Evolutionary conservation across 2,113 vertebrate genomes (phyloP).

Genomic region (Leptodactylus fuscus): DNA sequence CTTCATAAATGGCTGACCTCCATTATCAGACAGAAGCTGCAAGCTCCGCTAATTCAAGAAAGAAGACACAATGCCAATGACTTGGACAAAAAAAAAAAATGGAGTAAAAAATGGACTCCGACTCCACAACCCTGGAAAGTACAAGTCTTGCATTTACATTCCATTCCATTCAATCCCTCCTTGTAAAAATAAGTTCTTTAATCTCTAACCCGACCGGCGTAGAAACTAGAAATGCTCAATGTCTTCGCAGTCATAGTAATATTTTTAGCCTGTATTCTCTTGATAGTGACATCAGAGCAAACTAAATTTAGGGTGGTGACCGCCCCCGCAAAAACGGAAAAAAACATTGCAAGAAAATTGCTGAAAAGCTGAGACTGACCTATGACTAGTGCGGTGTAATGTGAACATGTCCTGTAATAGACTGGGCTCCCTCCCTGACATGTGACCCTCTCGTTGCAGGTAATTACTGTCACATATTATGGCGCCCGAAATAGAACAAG

Average conservation of each 20-base stretch:
- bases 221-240: neutral
- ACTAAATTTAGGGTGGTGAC: neutral
- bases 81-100: no score
- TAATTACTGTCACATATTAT: neutral
- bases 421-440: neutral
- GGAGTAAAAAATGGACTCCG: no score
- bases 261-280: neutral
- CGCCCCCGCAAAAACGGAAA: neutral
- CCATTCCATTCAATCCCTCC: no score
- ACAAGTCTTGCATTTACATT: no score
- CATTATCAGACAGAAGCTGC: no score
- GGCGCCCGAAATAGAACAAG: constrained; percentile 9
- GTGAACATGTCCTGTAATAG: constrained; percentile 17
- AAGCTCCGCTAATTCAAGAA: no score
- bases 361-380: neutral
- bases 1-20: no score
- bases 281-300: neutral
- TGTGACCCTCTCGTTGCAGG: neutral
- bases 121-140: no score
- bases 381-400: neutral
- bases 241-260: neutral
- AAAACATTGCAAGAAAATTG: neutral
- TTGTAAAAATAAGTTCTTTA: no score
- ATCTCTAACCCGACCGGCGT: no score
- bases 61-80: no score